Evolutionary conservation across 2,797 vertebrate species (phyloP).

Genomic region (Simalia tracyae): DNA sequence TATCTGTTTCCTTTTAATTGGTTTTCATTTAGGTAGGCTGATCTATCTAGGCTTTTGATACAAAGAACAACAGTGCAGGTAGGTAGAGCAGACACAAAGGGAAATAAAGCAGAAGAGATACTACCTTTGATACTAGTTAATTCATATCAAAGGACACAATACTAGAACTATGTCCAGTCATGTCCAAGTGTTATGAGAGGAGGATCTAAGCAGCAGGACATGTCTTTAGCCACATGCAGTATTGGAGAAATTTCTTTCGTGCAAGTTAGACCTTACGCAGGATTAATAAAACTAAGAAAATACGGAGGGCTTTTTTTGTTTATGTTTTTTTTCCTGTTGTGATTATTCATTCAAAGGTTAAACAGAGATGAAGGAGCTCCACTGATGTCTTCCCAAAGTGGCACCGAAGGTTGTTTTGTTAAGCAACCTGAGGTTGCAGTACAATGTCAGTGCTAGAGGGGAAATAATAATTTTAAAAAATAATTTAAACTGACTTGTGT

Average conservation of each 20-base stretch:
- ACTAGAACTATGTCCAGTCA: neutral
- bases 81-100: too few species aligned
- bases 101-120: too few species aligned
- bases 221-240: conserved; percentile 52
- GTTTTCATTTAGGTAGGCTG: too few species aligned
- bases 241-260: conserved; percentile 57
- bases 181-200: neutral
- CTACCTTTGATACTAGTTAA: neutral
- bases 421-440: conserved; percentile 55
- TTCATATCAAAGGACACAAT: neutral
- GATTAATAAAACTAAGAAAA: conserved; percentile 23
- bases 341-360: conserved; percentile 57
- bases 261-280: conserved; percentile 52
- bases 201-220: neutral
- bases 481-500: conserved; percentile 55
- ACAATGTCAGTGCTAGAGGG: conserved; percentile 55
- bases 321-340: conserved; percentile 47
- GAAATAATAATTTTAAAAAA: conserved; percentile 57
- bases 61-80: too few species aligned
- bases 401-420: conserved; percentile 63
- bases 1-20: too few species aligned
- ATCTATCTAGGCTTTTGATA: too few species aligned
- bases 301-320: conserved; percentile 3
- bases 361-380: conserved; percentile 61
- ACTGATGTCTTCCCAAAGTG: conserved; percentile 58